phyloP scores from a whole-genome alignment of 2,113 vertebrate genomes.

The human region GRCh38 chr7:16792501-16793000 shows the following conservation, averaged over 20 bases:
- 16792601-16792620: neutral
- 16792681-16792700: slow-evolving; percentile 77
- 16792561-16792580: neutral
- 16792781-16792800: slow-evolving; percentile 69
- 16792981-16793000: neutral
- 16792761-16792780: slow-evolving; percentile 75
- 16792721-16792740: slow-evolving; percentile 73
- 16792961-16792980: slow-evolving; percentile 58
- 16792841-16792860: slow-evolving; percentile 58
- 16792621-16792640: neutral
- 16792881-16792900: neutral
- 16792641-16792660: slow-evolving; percentile 58
- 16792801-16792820: slow-evolving; percentile 46
- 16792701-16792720: slow-evolving; percentile 68
- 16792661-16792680: slow-evolving; percentile 82
- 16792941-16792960: slow-evolving; percentile 88
- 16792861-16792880: neutral
- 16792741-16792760: slow-evolving; percentile 48
- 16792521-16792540: neutral
- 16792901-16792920: slow-evolving; percentile 85
- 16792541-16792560: neutral
- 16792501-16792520: neutral
- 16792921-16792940: slow-evolving; percentile 87
- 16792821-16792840: slow-evolving; percentile 57
- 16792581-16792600: neutral